Evolutionary conservation across 2,888 invertebrate species (phyloP).

Genomic region (Yponomeuta evonymella): DNA sequence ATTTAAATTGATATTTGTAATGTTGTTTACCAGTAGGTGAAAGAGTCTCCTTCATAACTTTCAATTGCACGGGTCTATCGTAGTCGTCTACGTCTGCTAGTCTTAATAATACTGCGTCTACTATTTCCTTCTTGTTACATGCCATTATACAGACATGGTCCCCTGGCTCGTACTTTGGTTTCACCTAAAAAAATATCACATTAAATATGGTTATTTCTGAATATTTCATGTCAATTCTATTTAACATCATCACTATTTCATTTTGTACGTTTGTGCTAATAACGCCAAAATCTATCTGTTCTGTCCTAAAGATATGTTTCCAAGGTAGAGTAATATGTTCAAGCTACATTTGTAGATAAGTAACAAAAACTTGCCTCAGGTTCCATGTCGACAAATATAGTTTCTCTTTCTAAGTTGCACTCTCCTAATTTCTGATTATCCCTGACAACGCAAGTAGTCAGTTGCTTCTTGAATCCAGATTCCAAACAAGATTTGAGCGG

Average conservation of each 20-base stretch:
- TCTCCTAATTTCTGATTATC: conserved; percentile 77
- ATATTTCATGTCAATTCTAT: neutral
- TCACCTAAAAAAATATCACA: conserved; percentile 42
- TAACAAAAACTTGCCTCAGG: conserved; percentile 45
- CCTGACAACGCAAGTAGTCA: conserved; percentile 72
- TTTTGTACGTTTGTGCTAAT: too few species aligned
- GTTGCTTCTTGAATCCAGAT: conserved; percentile 48
- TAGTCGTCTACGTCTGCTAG: conserved; percentile 80
- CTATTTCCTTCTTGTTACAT: conserved; percentile 85
- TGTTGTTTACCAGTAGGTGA: conserved; percentile 82
- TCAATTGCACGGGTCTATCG: conserved; percentile 83
- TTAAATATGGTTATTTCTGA: neutral
- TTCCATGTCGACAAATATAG: conserved; percentile 77
- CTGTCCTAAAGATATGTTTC: too few species aligned
- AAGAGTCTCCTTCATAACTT: conserved; percentile 88
- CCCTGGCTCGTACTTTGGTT: conserved; percentile 87
- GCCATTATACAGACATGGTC: conserved; percentile 96
- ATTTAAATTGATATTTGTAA: neutral
- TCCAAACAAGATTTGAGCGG: conserved; percentile 48
- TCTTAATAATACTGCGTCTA: conserved; percentile 83
- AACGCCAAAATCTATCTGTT: too few species aligned
- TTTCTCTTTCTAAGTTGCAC: conserved; percentile 68
- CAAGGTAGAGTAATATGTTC: neutral
- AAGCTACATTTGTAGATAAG: neutral
- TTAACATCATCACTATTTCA: too few species aligned